phyloP scores from a whole-genome alignment of 1,140 invertebrate species.

The Drosophila tropicalis region DNA sequence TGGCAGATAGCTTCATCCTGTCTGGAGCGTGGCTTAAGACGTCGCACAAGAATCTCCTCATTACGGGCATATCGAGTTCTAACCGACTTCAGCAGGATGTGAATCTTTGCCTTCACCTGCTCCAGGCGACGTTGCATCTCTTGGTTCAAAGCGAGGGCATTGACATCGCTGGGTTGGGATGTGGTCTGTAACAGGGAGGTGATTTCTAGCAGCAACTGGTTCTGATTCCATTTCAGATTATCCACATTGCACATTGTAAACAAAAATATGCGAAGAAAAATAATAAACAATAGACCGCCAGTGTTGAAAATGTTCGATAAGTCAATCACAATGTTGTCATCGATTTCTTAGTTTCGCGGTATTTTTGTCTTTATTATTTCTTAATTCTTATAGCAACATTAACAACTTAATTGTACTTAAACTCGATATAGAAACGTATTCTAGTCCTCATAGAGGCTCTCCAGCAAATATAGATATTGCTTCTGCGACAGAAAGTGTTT shows the following conservation, averaged over 20 bases:
- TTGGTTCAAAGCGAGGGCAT: constrained; percentile 52
- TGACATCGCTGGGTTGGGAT: constrained; percentile 18
- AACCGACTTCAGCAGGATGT: constrained; percentile 41
- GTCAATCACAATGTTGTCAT: not conserved
- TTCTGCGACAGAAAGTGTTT: constrained; percentile 27
- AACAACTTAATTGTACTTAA: no score
- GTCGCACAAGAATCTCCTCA: constrained; percentile 54
- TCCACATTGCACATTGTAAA: constrained; percentile 41
- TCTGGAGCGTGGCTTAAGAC: constrained; percentile 33
- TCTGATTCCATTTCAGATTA: constrained; percentile 17
- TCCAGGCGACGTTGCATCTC: constrained; percentile 55
- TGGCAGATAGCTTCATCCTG: constrained; percentile 13
- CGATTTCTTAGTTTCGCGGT: constrained; percentile 26
- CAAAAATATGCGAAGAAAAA: not conserved
- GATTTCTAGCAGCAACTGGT: constrained; percentile 47
- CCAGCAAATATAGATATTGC: constrained; percentile 36
- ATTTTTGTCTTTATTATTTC: constrained; percentile 21
- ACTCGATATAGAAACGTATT: constrained; percentile 3
- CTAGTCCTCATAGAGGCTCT: constrained; percentile 36
- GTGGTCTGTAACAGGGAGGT: constrained; percentile 23
- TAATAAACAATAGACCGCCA: no score
- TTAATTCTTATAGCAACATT: constrained; percentile 19
- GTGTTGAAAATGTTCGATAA: no score
- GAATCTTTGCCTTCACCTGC: constrained; percentile 34
- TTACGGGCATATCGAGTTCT: constrained; percentile 54